These are phyloP conservation scores for Phyllotreta striolata DNA, from an alignment of 2,888 invertebrate genomes.

Conservation along the genomic window DNA sequence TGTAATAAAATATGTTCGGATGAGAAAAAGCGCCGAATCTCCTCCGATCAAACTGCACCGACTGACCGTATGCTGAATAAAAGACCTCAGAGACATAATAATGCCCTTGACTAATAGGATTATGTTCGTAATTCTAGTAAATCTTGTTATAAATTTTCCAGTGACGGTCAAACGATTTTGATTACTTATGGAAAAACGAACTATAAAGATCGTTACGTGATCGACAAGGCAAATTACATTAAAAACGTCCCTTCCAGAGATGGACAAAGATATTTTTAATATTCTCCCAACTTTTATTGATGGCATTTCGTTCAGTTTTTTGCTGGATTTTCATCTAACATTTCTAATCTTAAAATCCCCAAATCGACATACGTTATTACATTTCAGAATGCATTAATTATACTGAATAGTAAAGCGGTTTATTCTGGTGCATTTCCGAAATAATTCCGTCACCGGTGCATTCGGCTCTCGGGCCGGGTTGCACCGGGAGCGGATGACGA, in stretches of 20 bases:
- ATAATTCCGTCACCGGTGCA: too few species aligned
- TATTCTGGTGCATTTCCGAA: too few species aligned
- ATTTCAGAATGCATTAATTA: too few species aligned
- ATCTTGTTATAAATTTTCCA: constrained; percentile 36
- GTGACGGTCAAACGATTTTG: constrained; percentile 29
- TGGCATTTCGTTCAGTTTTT: too few species aligned
- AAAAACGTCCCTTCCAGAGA: neutral
- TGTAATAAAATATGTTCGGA: neutral
- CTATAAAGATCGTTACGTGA: constrained; percentile 16
- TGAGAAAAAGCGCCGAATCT: neutral
- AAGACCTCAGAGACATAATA: constrained; percentile 17
- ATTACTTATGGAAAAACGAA: constrained; percentile 17
- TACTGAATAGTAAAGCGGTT: too few species aligned
- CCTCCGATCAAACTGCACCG: neutral
- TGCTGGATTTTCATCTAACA: too few species aligned
- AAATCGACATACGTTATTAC: too few species aligned
- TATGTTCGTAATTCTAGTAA: constrained; percentile 32
- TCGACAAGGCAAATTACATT: constrained; percentile 5
- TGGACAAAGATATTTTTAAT: neutral
- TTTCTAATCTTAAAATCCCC: too few species aligned
- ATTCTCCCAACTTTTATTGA: too few species aligned
- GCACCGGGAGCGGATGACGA: too few species aligned
- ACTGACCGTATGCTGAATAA: constrained; percentile 29
- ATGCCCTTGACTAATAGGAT: constrained; percentile 36
- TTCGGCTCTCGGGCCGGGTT: too few species aligned